Evolutionary conservation across 2,113 vertebrate species (phyloP).

Genomic region (Indri indri): DNA sequence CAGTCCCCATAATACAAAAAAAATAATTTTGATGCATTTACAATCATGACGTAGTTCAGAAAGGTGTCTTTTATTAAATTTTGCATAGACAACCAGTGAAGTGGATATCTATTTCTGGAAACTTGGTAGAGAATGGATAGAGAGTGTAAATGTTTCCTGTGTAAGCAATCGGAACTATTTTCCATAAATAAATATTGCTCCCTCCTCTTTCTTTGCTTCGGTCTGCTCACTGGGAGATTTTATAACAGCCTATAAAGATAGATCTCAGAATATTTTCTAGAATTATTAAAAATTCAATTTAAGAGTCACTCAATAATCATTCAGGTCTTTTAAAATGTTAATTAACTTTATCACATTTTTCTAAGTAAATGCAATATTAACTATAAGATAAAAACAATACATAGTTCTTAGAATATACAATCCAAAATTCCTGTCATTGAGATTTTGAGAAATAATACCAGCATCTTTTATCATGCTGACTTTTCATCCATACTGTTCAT

Average conservation of each 20-base stretch:
- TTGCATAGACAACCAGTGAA: not conserved
- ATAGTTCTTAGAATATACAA: too few relatives aligned
- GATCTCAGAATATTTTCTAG: conserved; percentile 16
- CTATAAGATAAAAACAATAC: too few relatives aligned
- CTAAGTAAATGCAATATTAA: too few relatives aligned
- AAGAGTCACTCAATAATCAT: not conserved
- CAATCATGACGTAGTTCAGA: not conserved
- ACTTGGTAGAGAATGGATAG: not conserved
- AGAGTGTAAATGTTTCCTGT: not conserved
- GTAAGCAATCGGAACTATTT: not conserved
- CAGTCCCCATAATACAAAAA: not conserved
- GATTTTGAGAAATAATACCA: not conserved
- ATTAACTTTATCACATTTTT: too few relatives aligned
- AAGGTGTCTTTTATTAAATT: not conserved
- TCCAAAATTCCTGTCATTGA: too few relatives aligned
- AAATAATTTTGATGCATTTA: not conserved
- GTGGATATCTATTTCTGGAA: not conserved
- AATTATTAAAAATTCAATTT: not conserved
- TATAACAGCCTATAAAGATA: not conserved
- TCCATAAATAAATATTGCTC: not conserved
- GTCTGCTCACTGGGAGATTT: not conserved
- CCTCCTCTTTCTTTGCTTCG: not conserved
- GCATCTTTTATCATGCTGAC: not conserved
- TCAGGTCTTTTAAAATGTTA: not conserved
- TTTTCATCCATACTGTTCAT: not conserved